These are phyloP conservation scores for Gymnocephalus cernua DNA, from an alignment of 2,113 vertebrate species.

Conservation along the genomic window DNA sequence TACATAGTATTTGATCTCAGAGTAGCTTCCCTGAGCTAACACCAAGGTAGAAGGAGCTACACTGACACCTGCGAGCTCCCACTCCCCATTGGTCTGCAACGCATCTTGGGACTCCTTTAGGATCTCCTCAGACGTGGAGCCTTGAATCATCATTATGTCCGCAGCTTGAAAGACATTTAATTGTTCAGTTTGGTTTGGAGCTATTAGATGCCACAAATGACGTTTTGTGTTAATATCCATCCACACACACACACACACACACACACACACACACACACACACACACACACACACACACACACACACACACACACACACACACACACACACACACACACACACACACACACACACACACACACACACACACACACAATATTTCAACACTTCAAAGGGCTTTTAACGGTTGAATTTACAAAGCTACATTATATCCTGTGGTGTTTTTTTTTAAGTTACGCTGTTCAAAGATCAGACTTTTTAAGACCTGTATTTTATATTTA, in stretches of 20 bases:
- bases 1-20: conserved; percentile 46
- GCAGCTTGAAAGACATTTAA: conserved; percentile 21
- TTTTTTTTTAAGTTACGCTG: no score
- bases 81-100: conserved; percentile 80
- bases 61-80: conserved; percentile 69
- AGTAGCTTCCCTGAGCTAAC: conserved; percentile 4
- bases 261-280: no score
- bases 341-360: no score
- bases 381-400: background rate
- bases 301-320: no score
- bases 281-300: no score
- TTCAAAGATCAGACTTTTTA: background rate
- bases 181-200: background rate
- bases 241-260: background rate
- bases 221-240: background rate
- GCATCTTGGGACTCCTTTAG: conserved; percentile 15
- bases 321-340: no score
- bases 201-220: background rate
- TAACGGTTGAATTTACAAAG: background rate
- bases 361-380: background rate
- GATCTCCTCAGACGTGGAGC: background rate
- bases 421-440: background rate
- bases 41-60: background rate
- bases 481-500: background rate
- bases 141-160: conserved; percentile 40